A percentile compares a stretch with the other conserved stretches of the same genome.
These are phyloP conservation scores for Brenthis hecate DNA, from an alignment of 2,888 invertebrate species.

Conservation along the genomic window DNA sequence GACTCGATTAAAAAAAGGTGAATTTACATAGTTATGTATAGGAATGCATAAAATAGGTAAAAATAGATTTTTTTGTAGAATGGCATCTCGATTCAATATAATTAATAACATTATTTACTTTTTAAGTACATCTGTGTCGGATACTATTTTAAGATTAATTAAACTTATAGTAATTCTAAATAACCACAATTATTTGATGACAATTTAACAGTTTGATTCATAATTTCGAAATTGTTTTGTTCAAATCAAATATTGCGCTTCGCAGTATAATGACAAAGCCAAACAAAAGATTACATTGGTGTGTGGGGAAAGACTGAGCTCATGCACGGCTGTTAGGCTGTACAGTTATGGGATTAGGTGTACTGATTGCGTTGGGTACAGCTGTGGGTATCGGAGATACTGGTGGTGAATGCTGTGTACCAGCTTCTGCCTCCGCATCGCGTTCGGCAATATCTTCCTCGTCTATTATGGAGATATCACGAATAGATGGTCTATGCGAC, in stretches of 20 bases:
- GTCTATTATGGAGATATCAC: slow-evolving; percentile 93
- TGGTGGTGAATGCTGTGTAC: slow-evolving; percentile 46
- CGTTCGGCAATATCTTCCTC: slow-evolving; percentile 88
- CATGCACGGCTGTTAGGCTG: slow-evolving; percentile 65
- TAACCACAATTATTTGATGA: no score
- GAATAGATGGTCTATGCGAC: slow-evolving; percentile 90
- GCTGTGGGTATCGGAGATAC: slow-evolving; percentile 44
- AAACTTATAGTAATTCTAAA: no score
- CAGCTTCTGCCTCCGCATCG: slow-evolving; percentile 63
- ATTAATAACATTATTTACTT: no score
- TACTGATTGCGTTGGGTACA: slow-evolving; percentile 56
- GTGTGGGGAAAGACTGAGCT: not conserved
- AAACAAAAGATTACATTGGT: not conserved
- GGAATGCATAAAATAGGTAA: no score
- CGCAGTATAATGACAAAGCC: not conserved
- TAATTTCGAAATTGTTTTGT: no score
- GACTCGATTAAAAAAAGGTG: no score
- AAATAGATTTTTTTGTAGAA: no score
- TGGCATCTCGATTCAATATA: no score
- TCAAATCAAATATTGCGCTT: not conserved
- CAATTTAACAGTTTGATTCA: no score
- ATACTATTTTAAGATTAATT: no score
- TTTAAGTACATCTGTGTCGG: no score
- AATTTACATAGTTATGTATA: no score
- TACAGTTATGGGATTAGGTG: slow-evolving; percentile 70